These are phyloP conservation scores for Tetragonisca angustula DNA, from an alignment of 2,888 invertebrate genomes.

Conservation along the genomic window DNA sequence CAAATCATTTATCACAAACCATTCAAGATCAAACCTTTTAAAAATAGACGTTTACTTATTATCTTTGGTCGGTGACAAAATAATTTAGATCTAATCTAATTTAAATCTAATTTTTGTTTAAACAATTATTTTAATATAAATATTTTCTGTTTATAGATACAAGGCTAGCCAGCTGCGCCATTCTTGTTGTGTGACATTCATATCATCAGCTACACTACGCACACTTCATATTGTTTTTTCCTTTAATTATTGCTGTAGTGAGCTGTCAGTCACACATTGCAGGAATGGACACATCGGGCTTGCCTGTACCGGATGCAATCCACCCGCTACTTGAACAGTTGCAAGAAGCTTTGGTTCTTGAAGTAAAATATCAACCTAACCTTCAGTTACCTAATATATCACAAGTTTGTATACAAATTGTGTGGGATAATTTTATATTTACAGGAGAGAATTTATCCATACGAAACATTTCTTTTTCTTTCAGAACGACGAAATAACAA, in stretches of 20 bases:
- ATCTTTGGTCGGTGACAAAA: not conserved
- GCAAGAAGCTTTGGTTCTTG: constrained; percentile 89
- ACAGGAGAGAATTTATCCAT: not conserved
- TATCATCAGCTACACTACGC: constrained; percentile 75
- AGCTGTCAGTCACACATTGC: constrained; percentile 78
- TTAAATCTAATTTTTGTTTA: not conserved
- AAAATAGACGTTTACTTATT: not conserved
- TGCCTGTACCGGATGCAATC: constrained; percentile 84
- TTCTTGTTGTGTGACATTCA: constrained; percentile 82
- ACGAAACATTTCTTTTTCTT: not conserved
- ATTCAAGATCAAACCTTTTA: not conserved
- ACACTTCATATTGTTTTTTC: constrained; percentile 64
- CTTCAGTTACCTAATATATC: constrained; percentile 88
- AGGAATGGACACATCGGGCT: constrained; percentile 84
- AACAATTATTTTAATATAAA: not conserved
- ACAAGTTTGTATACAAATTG: constrained; percentile 84
- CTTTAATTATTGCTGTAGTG: constrained; percentile 71
- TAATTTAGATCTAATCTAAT: not conserved
- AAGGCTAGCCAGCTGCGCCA: constrained; percentile 83
- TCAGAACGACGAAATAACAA: constrained; percentile 90
- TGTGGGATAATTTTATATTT: not conserved
- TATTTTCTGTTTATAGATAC: constrained; percentile 76
- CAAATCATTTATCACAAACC: not conserved
- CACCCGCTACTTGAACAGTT: constrained; percentile 84
- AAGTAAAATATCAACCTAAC: constrained; percentile 89